phyloP scores from a whole-genome alignment of 1,140 invertebrate genomes.

The Caenorhabditis tropicalis region DNA sequence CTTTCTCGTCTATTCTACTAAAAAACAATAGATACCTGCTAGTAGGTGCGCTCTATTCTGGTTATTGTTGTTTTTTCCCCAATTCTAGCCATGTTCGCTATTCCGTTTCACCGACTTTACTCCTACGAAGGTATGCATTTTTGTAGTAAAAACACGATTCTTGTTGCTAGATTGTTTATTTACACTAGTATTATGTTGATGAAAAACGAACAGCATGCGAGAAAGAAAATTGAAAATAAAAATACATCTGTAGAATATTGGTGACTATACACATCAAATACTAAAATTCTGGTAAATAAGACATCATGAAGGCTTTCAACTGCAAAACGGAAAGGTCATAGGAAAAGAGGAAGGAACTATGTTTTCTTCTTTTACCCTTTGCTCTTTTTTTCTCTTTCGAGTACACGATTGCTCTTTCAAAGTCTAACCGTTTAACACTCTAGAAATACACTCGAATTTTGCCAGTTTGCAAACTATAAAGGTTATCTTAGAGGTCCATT shows the following conservation, averaged over 20 bases:
- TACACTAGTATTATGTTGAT: no score
- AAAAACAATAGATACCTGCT: not conserved
- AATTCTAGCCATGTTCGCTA: not conserved
- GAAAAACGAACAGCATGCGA: not conserved
- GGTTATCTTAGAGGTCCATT: no score
- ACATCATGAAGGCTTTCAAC: no score
- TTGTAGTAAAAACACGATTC: not conserved
- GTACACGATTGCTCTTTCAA: no score
- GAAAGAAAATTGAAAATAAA: not conserved
- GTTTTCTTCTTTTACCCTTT: not conserved
- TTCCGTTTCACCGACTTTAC: conserved; percentile 29
- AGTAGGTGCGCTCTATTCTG: not conserved
- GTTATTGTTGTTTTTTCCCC: not conserved
- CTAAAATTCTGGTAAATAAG: not conserved
- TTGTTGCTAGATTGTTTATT: not conserved
- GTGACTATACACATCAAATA: not conserved
- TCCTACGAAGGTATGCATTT: conserved; percentile 12
- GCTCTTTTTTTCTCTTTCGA: not conserved
- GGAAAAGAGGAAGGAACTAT: not conserved
- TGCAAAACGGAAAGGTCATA: not conserved
- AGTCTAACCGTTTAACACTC: no score
- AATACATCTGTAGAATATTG: not conserved
- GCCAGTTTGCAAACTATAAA: no score
- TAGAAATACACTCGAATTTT: no score
- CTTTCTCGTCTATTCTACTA: not conserved